Base-by-base conservation (phyloP, 2,113 vertebrate species). In the Cephalopholis sonnerati region DNA sequence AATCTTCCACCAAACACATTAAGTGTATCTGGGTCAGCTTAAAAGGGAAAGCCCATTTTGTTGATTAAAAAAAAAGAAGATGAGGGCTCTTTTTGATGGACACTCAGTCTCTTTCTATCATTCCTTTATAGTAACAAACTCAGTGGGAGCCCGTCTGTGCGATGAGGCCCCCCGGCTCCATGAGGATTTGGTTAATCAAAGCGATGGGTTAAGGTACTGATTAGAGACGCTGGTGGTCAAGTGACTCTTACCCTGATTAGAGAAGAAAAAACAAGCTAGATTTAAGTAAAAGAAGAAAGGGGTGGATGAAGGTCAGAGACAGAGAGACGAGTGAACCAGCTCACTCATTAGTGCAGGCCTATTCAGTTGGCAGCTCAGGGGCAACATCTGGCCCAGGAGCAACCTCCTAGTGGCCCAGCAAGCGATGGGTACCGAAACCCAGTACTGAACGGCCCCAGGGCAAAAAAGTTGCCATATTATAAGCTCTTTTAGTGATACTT, bases 171-270 rank as follows among this genome's bases (percentile, higher is more conserved):
- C 32, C 27, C 0, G 13, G 48, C 64, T 85, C 86, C 59, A 20
- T 1, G 8, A 83, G 86, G 86, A 93, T 67, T 79, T 17, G 5
- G 39, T 39, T 69, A 82, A 94, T 93, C 84, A 83, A 92, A 91
- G 83, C 7, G 15, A 62, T 61, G 62, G 17, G 29, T 74, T 64
- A 59, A 68, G 41, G 39, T 73, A 27, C 76, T 90, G 82, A 92
- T 91, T 87, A 61, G 58, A 72, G 29, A 64, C 6, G 10, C 51
- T 32, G 68, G 11, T 78, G 84, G 29, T 51, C 12, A 32, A 79
- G 64, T 80, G 72, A 89, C 91, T 91, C 80, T 92, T 63, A 62
- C 62, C 25, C 50, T 90, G 92, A 95, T 95, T 90, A 93, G 90
- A 93, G 87, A n/a, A 87, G 17, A 24, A 59, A 20, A 88, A 22